Conservation (phyloP, 1,140 invertebrate genomes). For the Pseudomyrmex cubaensis region DNA sequence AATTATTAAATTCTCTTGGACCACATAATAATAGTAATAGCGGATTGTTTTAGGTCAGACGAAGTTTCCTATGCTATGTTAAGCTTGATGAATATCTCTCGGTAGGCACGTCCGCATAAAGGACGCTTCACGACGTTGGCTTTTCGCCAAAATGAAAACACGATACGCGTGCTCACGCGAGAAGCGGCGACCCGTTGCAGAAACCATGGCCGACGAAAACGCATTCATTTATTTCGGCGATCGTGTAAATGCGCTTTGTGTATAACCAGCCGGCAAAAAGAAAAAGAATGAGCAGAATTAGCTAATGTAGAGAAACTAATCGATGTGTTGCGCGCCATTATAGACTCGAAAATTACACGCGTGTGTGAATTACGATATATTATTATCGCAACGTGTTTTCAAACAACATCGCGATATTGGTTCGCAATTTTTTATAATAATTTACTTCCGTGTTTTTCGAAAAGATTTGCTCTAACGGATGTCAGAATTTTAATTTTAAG, state of each 20-base stretch:
- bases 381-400: neutral
- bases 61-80: neutral
- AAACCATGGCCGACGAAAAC: neutral
- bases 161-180: neutral
- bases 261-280: slow-evolving; percentile 2
- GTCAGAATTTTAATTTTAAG: neutral
- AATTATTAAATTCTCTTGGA: neutral
- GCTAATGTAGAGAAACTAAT: neutral
- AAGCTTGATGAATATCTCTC: slow-evolving; percentile 57
- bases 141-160: slow-evolving; percentile 19
- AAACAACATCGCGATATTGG: neutral
- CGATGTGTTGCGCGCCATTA: slow-evolving; percentile 18
- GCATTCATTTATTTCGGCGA: slow-evolving; percentile 22
- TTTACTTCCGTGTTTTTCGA: neutral
- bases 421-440: neutral
- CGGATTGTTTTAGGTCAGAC: slow-evolving; percentile 8
- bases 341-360: neutral
- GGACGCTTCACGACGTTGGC: slow-evolving; percentile 56
- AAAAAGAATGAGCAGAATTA: neutral
- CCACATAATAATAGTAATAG: neutral
- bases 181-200: slow-evolving; percentile 1
- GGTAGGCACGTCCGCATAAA: slow-evolving; percentile 34
- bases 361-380: neutral
- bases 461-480: neutral
- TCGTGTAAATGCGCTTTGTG: neutral